These are phyloP conservation scores for Chloromyia formosa DNA, from an alignment of 2,888 invertebrate species.

Conservation along the genomic window DNA sequence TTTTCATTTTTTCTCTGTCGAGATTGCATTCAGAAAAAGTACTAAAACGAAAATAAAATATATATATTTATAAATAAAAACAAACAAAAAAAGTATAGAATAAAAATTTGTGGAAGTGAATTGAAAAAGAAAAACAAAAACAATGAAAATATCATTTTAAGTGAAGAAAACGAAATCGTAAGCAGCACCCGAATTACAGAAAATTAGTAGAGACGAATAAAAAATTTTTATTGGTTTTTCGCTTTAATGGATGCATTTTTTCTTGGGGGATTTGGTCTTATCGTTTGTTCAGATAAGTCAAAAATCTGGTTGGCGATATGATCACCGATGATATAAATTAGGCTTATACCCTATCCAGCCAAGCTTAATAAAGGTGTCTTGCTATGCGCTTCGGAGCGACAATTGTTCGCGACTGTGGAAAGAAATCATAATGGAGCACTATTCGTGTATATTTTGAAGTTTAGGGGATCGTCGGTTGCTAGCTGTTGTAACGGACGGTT, in stretches of 20 bases:
- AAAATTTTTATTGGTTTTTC: slow-evolving; percentile 29
- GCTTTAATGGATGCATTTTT: slow-evolving; percentile 25
- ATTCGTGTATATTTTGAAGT: no score
- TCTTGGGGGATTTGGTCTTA: no score
- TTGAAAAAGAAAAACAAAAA: slow-evolving; percentile 24
- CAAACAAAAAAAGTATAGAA: slow-evolving; percentile 43
- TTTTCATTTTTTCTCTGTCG: slow-evolving; percentile 42
- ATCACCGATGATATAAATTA: no score
- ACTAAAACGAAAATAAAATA: slow-evolving; percentile 47
- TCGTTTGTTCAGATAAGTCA: no score
- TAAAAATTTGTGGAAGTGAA: slow-evolving; percentile 44
- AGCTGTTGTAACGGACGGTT: no score
- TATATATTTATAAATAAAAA: slow-evolving; percentile 50
- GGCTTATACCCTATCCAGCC: no score
- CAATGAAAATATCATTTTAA: slow-evolving; percentile 33
- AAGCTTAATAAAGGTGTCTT: no score
- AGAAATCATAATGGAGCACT: no score
- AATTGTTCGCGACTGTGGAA: no score
- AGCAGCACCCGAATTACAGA: slow-evolving; percentile 24
- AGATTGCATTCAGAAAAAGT: slow-evolving; percentile 43
- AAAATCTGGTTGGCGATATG: no score
- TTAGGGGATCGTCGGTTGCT: no score
- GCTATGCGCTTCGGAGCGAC: no score
- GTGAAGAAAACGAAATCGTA: slow-evolving; percentile 18
- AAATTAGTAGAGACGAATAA: slow-evolving; percentile 27